Evolutionary conservation across 2,888 invertebrate species (phyloP).

Genomic region (Leptarthrus brevirostris): DNA sequence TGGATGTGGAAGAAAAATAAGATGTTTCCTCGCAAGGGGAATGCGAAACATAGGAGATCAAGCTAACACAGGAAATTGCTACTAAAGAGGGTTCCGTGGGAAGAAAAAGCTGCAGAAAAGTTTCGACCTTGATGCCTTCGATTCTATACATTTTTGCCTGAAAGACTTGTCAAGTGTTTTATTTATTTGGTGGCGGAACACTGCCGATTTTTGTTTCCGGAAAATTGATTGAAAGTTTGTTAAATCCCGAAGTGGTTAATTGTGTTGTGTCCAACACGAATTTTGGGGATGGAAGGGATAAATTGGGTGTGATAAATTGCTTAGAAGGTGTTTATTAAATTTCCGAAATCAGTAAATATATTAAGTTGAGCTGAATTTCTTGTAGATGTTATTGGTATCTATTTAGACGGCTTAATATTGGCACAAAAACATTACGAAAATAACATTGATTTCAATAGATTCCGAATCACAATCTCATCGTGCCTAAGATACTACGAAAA

Average conservation of each 20-base stretch:
- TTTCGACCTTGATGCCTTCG: constrained; percentile 49
- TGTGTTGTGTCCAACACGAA: constrained; percentile 32
- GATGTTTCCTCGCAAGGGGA: constrained; percentile 34
- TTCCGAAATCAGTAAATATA: too few relatives aligned
- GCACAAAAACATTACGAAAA: too few relatives aligned
- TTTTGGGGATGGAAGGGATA: not conserved
- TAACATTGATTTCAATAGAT: too few relatives aligned
- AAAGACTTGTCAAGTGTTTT: constrained; percentile 29
- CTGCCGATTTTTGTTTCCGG: constrained; percentile 27
- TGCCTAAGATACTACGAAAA: too few relatives aligned
- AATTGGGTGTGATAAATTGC: constrained; percentile 9
- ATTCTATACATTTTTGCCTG: constrained; percentile 10
- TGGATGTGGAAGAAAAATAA: constrained; percentile 41
- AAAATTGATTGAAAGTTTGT: constrained; percentile 43
- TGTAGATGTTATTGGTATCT: too few relatives aligned
- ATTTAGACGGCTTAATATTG: too few relatives aligned
- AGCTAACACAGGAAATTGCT: constrained; percentile 32
- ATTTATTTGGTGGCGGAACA: constrained; percentile 40
- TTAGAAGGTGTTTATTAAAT: not conserved
- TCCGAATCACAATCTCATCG: too few relatives aligned
- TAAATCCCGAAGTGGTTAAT: constrained; percentile 45
- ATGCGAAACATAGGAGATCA: not conserved
- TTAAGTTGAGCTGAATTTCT: too few relatives aligned
- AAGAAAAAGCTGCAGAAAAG: constrained; percentile 52
- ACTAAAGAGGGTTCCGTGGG: constrained; percentile 46